These are phyloP conservation scores for Campoletis raptor DNA, from an alignment of 2,888 invertebrate species.

Conservation along the genomic window DNA sequence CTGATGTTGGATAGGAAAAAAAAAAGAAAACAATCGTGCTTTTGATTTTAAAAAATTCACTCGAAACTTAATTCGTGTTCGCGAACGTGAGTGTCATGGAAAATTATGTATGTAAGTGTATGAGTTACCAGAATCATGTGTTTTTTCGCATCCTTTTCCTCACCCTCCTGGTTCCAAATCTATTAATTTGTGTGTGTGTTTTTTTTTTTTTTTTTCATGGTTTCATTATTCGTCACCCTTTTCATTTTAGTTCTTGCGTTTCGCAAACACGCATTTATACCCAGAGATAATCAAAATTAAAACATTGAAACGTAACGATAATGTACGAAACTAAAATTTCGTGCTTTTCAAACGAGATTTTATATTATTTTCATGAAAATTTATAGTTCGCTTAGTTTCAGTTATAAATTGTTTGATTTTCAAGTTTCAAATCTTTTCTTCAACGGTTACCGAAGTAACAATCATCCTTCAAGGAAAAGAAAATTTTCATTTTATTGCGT, in stretches of 20 bases:
- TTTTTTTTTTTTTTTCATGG: slow-evolving; percentile 12
- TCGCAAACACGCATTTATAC: slow-evolving; percentile 41
- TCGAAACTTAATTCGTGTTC: slow-evolving; percentile 25
- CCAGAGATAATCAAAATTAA: no score
- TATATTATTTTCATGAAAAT: no score
- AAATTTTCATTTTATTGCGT: slow-evolving; percentile 51
- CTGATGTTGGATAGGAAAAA: background rate
- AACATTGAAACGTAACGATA: no score
- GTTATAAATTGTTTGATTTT: no score
- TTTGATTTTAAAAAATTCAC: background rate
- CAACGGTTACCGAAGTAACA: slow-evolving; percentile 60
- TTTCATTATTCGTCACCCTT: background rate
- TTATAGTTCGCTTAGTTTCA: no score
- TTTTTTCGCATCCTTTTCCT: slow-evolving; percentile 57
- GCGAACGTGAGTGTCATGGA: slow-evolving; percentile 29
- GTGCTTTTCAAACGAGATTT: no score
- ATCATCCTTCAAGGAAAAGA: slow-evolving; percentile 63
- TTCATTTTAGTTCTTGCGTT: slow-evolving; percentile 23
- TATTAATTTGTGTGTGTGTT: slow-evolving; percentile 28
- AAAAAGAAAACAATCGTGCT: background rate
- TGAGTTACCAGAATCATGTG: slow-evolving; percentile 76
- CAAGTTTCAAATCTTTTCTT: background rate
- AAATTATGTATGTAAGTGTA: slow-evolving; percentile 75
- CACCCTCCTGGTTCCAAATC: background rate
- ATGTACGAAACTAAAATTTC: no score